Evolutionary conservation across 2,113 vertebrate species (phyloP), one percentile per base, ranked within the genome.

Genomic region (Spea bombifrons): DNA sequence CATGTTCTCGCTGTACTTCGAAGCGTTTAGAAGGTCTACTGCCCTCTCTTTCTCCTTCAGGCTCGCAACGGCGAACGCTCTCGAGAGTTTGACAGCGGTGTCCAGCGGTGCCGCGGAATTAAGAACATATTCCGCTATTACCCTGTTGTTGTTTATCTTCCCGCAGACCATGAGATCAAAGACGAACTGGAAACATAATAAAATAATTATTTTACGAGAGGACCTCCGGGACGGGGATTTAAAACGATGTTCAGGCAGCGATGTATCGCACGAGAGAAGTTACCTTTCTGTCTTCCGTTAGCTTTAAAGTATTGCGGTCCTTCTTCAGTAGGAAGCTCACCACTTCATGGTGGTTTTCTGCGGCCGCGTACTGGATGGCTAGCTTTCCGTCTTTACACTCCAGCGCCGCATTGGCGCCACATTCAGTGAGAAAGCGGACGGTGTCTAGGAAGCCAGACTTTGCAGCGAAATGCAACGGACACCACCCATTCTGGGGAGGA

Each of bases 121-220:
- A 10, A 89, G 83, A n/a, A 86, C 83, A 30, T 87, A 81, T 70
- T 89, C 86, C 61, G 86, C 84, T 64, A 87, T 84, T 13, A 84
- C 77, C 8, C 74, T 49, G 81, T 88, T 86, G 45, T 73, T 66
- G 65, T 87, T 89, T 72, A 88, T 80, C 52, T 82, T 85, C 15
- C 88, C 86, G 7, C 86, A 89, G 16, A 89, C 86, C 88, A 89
- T 89, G 74, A 89, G 81, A 74, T 89, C 87, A 71, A 89, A 86
- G n/a, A 88, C 81, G 55, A 89, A 88, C 87, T 88, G 73, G 2
- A 80, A 78, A 71, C 76, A 59, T 17, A 1, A 49, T 45, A 63
- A 59, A 4, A 4, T 10, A 4, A 47, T 15, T 59, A 8, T 52
- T n/a, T 46, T 52, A 52, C 50, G 9, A 52, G 9, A 52, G 50